These are phyloP conservation scores for Capreolus pygargus DNA, from an alignment of 2,113 vertebrate species.

Conservation along the genomic window DNA sequence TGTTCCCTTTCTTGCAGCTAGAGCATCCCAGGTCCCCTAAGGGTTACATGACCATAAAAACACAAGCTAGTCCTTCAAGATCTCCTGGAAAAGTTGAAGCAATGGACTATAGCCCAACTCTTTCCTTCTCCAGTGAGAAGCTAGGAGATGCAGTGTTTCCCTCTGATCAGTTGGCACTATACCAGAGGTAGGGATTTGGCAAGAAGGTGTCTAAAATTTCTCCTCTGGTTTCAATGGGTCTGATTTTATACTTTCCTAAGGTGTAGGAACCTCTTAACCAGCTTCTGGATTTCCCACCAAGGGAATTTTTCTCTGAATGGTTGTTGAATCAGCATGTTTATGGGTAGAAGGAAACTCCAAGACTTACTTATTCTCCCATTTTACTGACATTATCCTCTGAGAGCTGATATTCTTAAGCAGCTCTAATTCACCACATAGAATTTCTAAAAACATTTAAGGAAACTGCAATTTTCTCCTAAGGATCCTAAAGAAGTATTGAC, in stretches of 20 bases:
- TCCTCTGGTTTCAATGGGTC: not conserved
- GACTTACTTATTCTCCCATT: not conserved
- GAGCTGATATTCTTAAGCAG: not conserved
- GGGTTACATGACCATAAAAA: not conserved
- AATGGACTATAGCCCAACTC: too few relatives aligned
- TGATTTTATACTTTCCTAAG: not conserved
- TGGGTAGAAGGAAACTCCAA: not conserved
- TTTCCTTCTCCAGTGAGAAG: not conserved
- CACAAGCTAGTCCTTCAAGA: not conserved
- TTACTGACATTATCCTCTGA: not conserved
- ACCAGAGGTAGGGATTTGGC: not conserved
- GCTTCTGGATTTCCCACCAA: not conserved
- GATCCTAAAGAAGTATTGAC: not conserved
- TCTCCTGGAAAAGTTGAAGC: not conserved
- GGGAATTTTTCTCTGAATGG: not conserved
- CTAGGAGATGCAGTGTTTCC: not conserved
- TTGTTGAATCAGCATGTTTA: not conserved
- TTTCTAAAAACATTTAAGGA: not conserved
- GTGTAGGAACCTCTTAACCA: not conserved
- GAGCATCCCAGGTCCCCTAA: not conserved
- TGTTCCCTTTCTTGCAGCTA: not conserved
- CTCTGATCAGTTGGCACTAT: not conserved
- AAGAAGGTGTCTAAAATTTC: not conserved
- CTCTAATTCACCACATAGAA: not conserved
- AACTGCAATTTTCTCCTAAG: not conserved